Evolutionary conservation across 2,113 vertebrate species (phyloP), one percentile per base, ranked within the genome.

Genomic region (Scolopax mira): DNA sequence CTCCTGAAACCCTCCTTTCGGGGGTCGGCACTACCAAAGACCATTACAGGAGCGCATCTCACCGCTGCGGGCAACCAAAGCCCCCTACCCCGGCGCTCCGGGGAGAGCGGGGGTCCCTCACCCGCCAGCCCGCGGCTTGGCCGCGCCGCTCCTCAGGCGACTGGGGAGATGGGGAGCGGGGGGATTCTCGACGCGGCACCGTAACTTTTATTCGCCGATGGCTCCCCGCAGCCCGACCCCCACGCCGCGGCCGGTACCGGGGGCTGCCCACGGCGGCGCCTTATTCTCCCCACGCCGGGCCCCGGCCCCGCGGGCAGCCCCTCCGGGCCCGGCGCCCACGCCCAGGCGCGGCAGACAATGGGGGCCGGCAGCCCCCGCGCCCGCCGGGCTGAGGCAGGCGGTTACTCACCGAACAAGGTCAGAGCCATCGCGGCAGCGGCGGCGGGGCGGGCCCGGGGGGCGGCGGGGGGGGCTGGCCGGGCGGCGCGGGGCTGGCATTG

Each of bases 371-470:
- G 44, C 65, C 77, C 77, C 89, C 41, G 41, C 73, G 28, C 55
- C 73, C 85, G 51, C 71, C 84, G 41, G 83, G 83, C 70, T 51
- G 27, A 12, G 48, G n/a, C 79, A 18, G 49, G 57, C 73, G 35
- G 70, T 44, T 86, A 98, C 98, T 98, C 94, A 98, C 98, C 98
- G 19, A 98, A 98, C 91, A 98, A 97, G 87, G 97, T 98, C 91
- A 98, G 97, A 92, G 98, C 98, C 98, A 98, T 98, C 61, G 96
- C 96, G 71, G 60, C 39, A 90, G 75, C 52, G 27, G 51, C 79
- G 52, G 81, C 79, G 82, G 28, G 88, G 73, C 81, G 51, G 58
- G 44, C 83, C 83, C 52, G 72, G 62, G 46, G 42, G 95, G 73
- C 83, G 88, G 71, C 42, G 52, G 61, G 52, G 88, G 51, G 52